These are phyloP conservation scores for Thereva unica DNA, from an alignment of 2,888 invertebrate species.

Conservation along the genomic window DNA sequence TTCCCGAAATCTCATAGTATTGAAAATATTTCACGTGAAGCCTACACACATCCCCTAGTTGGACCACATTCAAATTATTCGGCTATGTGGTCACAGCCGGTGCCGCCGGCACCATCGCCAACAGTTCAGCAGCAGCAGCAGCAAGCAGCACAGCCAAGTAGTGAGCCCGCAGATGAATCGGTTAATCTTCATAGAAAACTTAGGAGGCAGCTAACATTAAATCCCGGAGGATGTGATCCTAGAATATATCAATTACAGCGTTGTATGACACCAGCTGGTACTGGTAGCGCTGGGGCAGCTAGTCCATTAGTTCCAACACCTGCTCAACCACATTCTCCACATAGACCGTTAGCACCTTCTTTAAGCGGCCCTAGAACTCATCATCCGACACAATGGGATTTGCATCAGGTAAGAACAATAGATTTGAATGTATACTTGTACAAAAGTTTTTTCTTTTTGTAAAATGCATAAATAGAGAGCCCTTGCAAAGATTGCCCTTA, in stretches of 20 bases:
- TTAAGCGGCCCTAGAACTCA: conserved; percentile 44
- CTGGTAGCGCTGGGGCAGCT: conserved; percentile 45
- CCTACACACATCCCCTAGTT: conserved; percentile 36
- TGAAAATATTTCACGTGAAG: conserved; percentile 58
- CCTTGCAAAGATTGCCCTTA: no score
- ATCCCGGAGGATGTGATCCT: conserved; percentile 75
- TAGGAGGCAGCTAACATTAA: conserved; percentile 79
- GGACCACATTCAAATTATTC: conserved; percentile 43
- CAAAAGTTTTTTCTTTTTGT: no score
- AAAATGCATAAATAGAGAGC: no score
- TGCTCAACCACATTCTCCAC: conserved; percentile 46
- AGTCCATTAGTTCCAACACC: conserved; percentile 41
- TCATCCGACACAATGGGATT: conserved; percentile 46
- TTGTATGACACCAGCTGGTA: conserved; percentile 40
- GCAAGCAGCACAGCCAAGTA: conserved; percentile 47
- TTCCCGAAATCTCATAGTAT: conserved; percentile 62
- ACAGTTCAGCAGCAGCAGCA: conserved; percentile 36
- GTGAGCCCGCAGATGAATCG: conserved; percentile 49
- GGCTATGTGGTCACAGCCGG: conserved; percentile 40
- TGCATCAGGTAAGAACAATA: conserved; percentile 43
- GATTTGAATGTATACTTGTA: no score
- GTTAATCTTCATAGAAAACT: conserved; percentile 77
- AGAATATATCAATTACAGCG: conserved; percentile 61
- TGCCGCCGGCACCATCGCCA: conserved; percentile 44
- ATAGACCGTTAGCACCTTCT: conserved; percentile 46